Percentiles rank a stretch among this genome's conserved stretches.
Evolutionary conservation across 1,140 invertebrate genomes (phyloP).

Genomic region (Caenorhabditis briggsae): DNA sequence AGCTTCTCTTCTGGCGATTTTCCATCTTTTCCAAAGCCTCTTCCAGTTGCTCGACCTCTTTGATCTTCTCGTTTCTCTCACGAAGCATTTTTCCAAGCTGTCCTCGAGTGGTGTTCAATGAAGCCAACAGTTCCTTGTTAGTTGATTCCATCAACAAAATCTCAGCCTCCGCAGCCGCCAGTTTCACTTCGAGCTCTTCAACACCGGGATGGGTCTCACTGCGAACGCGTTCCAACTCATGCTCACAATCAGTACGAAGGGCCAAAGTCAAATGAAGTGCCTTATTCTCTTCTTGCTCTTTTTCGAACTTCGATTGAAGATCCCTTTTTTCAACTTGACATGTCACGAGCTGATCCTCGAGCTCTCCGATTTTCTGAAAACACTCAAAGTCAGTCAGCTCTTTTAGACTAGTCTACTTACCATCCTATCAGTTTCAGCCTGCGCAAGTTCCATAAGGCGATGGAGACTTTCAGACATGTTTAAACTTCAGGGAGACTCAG

Average conservation of each 20-base stretch:
- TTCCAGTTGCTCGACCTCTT: neutral
- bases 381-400: no score
- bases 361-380: neutral
- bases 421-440: no score
- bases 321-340: neutral
- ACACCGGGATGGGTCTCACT: neutral
- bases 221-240: neutral
- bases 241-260: conserved; percentile 11
- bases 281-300: conserved; percentile 8
- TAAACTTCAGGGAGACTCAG: no score
- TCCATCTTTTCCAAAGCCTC: conserved; percentile 1
- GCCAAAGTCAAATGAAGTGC: neutral
- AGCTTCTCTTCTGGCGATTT: neutral
- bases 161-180: neutral
- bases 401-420: no score
- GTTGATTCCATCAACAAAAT: neutral
- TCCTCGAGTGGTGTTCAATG: neutral
- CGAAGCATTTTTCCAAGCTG: conserved; percentile 18
- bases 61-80: neutral
- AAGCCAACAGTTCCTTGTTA: neutral
- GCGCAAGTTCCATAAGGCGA: no score
- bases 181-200: neutral
- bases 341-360: neutral
- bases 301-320: neutral
- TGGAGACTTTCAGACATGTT: no score